These are phyloP conservation scores for Microplitis manilae DNA, from an alignment of 2,888 invertebrate genomes.

Conservation along the genomic window DNA sequence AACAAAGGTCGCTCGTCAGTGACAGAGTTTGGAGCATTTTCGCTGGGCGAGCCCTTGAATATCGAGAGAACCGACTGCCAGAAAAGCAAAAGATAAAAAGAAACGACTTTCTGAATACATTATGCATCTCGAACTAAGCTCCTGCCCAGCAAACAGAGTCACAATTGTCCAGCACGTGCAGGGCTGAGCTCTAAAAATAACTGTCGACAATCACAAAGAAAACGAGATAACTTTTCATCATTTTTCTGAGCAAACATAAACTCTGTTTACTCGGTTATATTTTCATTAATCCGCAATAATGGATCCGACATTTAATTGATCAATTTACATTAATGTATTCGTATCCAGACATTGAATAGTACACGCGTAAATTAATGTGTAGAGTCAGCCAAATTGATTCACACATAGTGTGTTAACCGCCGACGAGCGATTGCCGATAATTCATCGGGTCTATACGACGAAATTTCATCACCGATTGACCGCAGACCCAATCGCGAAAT, in stretches of 20 bases:
- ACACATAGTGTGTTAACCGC: neutral
- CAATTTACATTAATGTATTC: neutral
- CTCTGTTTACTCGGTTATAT: neutral
- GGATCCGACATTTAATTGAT: neutral
- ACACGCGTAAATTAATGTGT: neutral
- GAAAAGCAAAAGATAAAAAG: conserved; percentile 5
- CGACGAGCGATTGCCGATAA: neutral
- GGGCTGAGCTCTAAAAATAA: too few species aligned
- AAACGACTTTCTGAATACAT: conserved; percentile 40
- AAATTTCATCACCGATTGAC: neutral
- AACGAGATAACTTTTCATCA: neutral
- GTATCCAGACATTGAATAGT: neutral
- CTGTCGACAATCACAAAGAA: too few species aligned
- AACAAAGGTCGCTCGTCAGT: neutral
- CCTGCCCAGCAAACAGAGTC: neutral
- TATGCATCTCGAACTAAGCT: conserved; percentile 36
- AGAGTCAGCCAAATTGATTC: neutral
- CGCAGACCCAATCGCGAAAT: neutral
- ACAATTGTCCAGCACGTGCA: neutral
- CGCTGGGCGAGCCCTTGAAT: conserved; percentile 21
- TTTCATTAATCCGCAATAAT: neutral
- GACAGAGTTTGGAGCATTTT: conserved; percentile 17
- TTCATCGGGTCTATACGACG: neutral
- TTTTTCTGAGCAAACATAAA: neutral
- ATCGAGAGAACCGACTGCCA: conserved; percentile 17